phyloP scores from a whole-genome alignment of 2,797 vertebrate genomes.

The Pseudomugil gertrudae region DNA sequence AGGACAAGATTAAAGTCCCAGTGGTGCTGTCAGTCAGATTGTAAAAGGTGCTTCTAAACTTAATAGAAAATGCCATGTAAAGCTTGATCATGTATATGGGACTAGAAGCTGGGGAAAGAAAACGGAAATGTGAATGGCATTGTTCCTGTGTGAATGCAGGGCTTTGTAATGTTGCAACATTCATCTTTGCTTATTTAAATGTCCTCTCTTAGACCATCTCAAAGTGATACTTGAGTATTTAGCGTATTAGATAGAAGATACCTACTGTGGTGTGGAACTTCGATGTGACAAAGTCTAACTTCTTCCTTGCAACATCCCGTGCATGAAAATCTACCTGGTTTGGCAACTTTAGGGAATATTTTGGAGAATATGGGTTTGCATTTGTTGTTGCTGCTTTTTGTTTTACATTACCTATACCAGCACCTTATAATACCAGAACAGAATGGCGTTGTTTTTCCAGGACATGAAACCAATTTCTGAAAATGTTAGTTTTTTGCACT shows the following conservation, averaged over 20 bases:
- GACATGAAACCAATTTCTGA: slow-evolving; percentile 61
- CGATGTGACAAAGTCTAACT: neutral
- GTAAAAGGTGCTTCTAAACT: neutral
- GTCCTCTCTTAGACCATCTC: slow-evolving; percentile 10
- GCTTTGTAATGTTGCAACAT: neutral
- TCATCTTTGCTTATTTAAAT: slow-evolving; percentile 16
- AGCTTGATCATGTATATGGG: neutral
- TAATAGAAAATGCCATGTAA: neutral
- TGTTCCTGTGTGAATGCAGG: slow-evolving; percentile 18
- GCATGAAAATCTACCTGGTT: slow-evolving; percentile 11
- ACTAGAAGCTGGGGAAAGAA: neutral
- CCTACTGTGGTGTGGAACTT: neutral
- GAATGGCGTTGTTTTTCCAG: slow-evolving; percentile 74
- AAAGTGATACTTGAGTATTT: neutral
- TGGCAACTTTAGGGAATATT: slow-evolving; percentile 21
- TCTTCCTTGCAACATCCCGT: slow-evolving; percentile 3
- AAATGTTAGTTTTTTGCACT: slow-evolving; percentile 82
- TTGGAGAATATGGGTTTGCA: slow-evolving; percentile 40
- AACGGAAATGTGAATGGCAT: slow-evolving; percentile 35
- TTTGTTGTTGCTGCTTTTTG: slow-evolving; percentile 55
- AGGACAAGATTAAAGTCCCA: slow-evolving; percentile 13
- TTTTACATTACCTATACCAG: slow-evolving; percentile 75
- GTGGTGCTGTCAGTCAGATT: slow-evolving; percentile 28
- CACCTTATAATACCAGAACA: slow-evolving; percentile 82
- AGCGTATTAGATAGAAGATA: slow-evolving; percentile 1